phyloP scores from a whole-genome alignment of 2,888 invertebrate species.

The Saturnia japonica region DNA sequence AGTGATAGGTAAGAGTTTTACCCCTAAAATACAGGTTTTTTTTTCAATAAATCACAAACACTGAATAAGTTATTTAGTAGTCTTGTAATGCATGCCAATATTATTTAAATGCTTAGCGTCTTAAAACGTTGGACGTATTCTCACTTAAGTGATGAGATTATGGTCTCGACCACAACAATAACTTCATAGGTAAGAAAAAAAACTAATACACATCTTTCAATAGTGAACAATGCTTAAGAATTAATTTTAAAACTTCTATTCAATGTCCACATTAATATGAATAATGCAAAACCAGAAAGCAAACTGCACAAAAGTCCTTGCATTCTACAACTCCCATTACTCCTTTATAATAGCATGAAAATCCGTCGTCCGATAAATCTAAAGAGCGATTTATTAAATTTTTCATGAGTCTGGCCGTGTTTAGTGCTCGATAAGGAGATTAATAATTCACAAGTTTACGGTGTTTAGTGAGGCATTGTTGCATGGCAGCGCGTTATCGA shows the following conservation, averaged over 20 bases:
- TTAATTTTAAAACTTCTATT: neutral
- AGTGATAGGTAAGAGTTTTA: too few species aligned
- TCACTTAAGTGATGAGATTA: neutral
- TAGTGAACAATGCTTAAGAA: slow-evolving; percentile 1
- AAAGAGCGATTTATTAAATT: slow-evolving; percentile 73
- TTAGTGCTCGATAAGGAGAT: slow-evolving; percentile 72
- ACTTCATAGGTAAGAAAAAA: too few species aligned
- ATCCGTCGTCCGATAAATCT: slow-evolving; percentile 57
- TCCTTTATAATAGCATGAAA: slow-evolving; percentile 32
- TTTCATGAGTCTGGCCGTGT: slow-evolving; percentile 72
- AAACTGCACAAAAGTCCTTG: neutral
- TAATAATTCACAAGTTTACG: slow-evolving; percentile 81
- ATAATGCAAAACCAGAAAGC: slow-evolving; percentile 3
- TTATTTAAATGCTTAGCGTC: neutral
- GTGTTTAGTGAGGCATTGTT: slow-evolving; percentile 74
- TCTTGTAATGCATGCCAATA: too few species aligned
- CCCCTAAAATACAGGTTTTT: too few species aligned
- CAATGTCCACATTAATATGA: neutral
- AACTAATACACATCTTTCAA: neutral
- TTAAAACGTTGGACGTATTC: neutral
- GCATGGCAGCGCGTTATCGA: slow-evolving; percentile 70
- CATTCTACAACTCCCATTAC: slow-evolving; percentile 28
- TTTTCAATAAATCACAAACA: too few species aligned
- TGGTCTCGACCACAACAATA: too few species aligned
- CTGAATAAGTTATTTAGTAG: too few species aligned